Evolutionary conservation across 2,797 vertebrate genomes (phyloP), one percentile per base, ranked within the genome.

Genomic region (Chrosomus eos): DNA sequence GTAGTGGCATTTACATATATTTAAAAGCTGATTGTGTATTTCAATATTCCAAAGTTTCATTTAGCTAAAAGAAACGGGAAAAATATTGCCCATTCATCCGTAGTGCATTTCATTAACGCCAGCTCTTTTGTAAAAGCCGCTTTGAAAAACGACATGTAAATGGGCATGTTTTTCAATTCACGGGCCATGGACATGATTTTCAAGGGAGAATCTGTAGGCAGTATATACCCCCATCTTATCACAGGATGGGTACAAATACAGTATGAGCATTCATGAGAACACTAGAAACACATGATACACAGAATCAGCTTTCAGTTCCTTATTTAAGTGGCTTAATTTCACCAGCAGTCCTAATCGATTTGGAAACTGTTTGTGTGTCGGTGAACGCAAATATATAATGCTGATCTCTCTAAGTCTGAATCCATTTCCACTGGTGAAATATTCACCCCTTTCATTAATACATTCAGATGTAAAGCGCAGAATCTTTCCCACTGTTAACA

Each of bases 401-500:
- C 16, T 2, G 16, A 40, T 79, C 40, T 43, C 70, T 72, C n/a
- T 0, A 40, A 40, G 40, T 72, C 77, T 66, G 38, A 79, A 45
- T 79, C 58, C 71, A 64, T 36, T 66, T 75, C 21, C 72, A n/a
- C 64, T 68, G 73, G 13, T 36, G 4, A 53, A 77, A 68, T 84
- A 68, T 77, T 84, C 36, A 40, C 19, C 62, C 38, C 1, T 11
- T 53, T 26, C 79, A 66, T 71, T 58, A 68, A 85, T 70, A 75
- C 53, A 74, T 82, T 76, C 33, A 60, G 33, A 51, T 66, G 58
- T 66, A 85, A 74, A 88, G 76, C 18, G 9, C 31, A 53, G 58
- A 18, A 51, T 82, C 40, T 79, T 77, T 87, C 83, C 74, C 74
- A 45, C 80, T 85, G 81, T 88, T 88, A 89, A 89, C 87, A 86